phyloP scores from a whole-genome alignment of 2,797 vertebrate species.

The Jordanella pulchra region DNA sequence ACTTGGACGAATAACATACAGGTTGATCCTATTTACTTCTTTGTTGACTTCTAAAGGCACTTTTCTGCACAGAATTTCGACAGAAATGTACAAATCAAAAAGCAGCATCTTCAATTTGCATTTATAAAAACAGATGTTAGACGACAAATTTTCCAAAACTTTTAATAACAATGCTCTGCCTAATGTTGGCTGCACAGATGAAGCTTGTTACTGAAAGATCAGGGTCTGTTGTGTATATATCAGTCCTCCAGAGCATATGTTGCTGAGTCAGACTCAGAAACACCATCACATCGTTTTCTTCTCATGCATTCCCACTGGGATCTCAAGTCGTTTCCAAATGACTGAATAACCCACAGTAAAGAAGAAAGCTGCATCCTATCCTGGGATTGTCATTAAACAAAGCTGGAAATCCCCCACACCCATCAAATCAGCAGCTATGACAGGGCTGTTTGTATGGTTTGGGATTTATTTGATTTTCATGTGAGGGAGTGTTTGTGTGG shows the following conservation, averaged over 20 bases:
- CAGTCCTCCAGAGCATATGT: neutral
- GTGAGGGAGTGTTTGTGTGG: slow-evolving; percentile 11
- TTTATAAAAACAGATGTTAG: neutral
- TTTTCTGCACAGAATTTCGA: neutral
- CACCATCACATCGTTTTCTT: neutral
- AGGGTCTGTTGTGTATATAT: neutral
- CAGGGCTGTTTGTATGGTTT: slow-evolving; percentile 7
- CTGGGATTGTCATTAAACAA: slow-evolving; percentile 51
- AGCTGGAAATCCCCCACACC: slow-evolving; percentile 55
- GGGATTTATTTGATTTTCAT: slow-evolving; percentile 4
- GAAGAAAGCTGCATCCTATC: slow-evolving; percentile 16
- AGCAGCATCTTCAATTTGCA: neutral
- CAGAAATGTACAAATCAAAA: neutral
- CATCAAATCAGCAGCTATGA: slow-evolving; percentile 15
- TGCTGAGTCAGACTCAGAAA: neutral
- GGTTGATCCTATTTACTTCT: neutral
- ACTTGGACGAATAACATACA: neutral
- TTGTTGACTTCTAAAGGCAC: neutral
- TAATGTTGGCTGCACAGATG: neutral
- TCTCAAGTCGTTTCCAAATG: slow-evolving; percentile 4
- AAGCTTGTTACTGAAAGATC: slow-evolving; percentile 7
- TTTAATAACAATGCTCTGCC: neutral
- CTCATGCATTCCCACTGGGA: neutral
- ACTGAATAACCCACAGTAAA: slow-evolving; percentile 17
- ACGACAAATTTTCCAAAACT: neutral